Percentiles rank a stretch among this genome's conserved stretches.
Conservation (phyloP, 2,888 invertebrate genomes). For the Chelonus formosanus region DNA sequence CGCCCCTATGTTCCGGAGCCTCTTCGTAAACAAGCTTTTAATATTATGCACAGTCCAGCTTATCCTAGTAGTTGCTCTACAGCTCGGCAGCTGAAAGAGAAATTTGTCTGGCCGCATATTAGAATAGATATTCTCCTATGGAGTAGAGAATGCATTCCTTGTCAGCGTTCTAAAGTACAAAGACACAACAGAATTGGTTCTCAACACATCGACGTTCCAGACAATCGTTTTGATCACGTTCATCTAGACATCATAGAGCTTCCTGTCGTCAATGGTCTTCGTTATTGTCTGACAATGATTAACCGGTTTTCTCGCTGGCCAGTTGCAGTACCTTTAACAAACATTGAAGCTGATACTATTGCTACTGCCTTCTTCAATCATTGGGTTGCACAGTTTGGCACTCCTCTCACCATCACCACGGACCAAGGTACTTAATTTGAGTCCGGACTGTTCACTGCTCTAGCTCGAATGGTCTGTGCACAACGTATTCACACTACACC, state of each 20-base stretch:
- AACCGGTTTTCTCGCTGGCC: constrained; percentile 53
- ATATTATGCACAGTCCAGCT: no score
- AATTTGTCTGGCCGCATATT: no score
- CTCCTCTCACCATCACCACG: constrained; percentile 49
- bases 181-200: constrained; percentile 28
- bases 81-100: no score
- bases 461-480: constrained; percentile 32
- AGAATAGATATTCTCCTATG: constrained; percentile 32
- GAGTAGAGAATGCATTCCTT: constrained; percentile 47
- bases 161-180: constrained; percentile 50
- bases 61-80: no score
- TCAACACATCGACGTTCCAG: constrained; percentile 29
- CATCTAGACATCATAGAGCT: constrained; percentile 37
- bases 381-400: constrained; percentile 53
- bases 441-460: constrained; percentile 39
- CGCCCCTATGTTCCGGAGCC: no score
- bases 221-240: constrained; percentile 27
- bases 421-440: constrained; percentile 52
- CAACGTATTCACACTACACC: constrained; percentile 6
- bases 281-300: constrained; percentile 53
- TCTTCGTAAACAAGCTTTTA: no score
- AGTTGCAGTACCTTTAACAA: constrained; percentile 49
- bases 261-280: constrained; percentile 41
- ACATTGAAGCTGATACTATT: constrained; percentile 51
- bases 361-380: constrained; percentile 43